Evolutionary conservation across 2,888 invertebrate species (phyloP).

Genomic region (Unio delphinus): DNA sequence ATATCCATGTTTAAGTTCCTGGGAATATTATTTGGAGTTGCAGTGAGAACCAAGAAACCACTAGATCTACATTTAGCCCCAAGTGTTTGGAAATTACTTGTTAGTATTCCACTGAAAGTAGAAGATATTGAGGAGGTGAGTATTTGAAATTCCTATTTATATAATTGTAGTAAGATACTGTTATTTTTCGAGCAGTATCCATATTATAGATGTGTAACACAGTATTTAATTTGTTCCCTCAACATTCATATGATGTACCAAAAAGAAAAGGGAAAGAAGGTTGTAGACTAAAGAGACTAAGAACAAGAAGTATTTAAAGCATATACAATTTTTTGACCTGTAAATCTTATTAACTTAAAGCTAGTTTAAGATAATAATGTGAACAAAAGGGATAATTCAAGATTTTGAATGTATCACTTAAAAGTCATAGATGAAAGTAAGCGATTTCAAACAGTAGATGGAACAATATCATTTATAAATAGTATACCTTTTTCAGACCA

Average conservation of each 20-base stretch:
- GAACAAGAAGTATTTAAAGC: no score
- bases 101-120: conserved; percentile 76
- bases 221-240: not conserved
- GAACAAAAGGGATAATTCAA: no score
- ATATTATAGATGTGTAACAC: no score
- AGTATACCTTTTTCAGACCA: no score
- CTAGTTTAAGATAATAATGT: no score
- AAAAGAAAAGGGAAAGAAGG: not conserved
- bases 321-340: no score
- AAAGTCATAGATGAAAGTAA: no score
- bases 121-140: conserved; percentile 77
- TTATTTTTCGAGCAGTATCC: not conserved
- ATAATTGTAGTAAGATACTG: not conserved
- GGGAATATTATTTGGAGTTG: conserved; percentile 79
- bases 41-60: conserved; percentile 80
- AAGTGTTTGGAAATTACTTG: conserved; percentile 77
- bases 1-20: conserved; percentile 78
- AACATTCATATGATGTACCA: not conserved
- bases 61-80: conserved; percentile 78
- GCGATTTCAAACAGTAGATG: no score
- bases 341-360: no score
- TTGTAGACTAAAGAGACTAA: not conserved
- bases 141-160: not conserved
- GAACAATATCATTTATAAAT: no score
- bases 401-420: no score